phyloP scores from a whole-genome alignment of 1,140 invertebrate genomes.

The Eufriesea mexicana region DNA sequence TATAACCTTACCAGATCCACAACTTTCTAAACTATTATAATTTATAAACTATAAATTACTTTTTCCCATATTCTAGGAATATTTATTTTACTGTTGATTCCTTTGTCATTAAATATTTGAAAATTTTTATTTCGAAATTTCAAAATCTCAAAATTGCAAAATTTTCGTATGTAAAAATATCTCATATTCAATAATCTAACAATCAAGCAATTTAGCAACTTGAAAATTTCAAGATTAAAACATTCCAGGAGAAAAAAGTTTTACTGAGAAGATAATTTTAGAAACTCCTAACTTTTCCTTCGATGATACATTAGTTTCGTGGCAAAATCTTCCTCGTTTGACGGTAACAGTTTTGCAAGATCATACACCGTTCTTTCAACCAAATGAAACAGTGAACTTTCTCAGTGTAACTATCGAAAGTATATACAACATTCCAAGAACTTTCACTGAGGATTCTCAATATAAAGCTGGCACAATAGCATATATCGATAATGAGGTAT shows the following conservation, averaged over 20 bases:
- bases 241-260: slow-evolving; percentile 58
- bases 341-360: slow-evolving; percentile 39
- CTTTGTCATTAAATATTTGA: background rate
- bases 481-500: slow-evolving; percentile 53
- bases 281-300: slow-evolving; percentile 54
- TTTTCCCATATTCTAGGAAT: too few species aligned
- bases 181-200: background rate
- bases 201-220: background rate
- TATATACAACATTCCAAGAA: slow-evolving; percentile 66
- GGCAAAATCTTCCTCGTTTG: slow-evolving; percentile 68
- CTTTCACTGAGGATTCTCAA: slow-evolving; percentile 52
- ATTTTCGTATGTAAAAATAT: too few species aligned
- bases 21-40: too few species aligned
- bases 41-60: too few species aligned
- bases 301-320: slow-evolving; percentile 50
- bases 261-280: slow-evolving; percentile 64
- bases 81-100: too few species aligned
- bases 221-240: background rate
- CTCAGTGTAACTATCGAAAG: slow-evolving; percentile 70
- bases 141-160: background rate
- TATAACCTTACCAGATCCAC: too few species aligned
- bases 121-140: background rate
- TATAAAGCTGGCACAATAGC: slow-evolving; percentile 66
- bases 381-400: slow-evolving; percentile 55
- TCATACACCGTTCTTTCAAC: slow-evolving; percentile 24